phyloP scores from a whole-genome alignment of 2,888 invertebrate species.

The Macaria notata region DNA sequence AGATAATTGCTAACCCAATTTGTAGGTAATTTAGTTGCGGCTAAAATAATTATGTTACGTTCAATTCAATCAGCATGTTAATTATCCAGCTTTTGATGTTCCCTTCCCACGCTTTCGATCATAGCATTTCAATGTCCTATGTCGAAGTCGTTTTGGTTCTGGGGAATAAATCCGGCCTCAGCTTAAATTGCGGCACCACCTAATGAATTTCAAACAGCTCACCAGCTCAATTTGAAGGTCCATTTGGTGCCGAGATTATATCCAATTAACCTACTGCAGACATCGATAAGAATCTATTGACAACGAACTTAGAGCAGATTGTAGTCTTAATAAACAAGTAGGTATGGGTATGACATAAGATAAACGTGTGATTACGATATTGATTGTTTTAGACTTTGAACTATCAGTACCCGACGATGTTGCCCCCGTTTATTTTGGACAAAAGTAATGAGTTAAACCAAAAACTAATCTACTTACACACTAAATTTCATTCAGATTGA shows the following conservation, averaged over 20 bases:
- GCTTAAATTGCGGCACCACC: constrained; percentile 36
- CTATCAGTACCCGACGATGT: no score
- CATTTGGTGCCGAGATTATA: constrained; percentile 38
- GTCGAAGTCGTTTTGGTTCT: constrained; percentile 33
- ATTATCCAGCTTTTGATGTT: constrained; percentile 19
- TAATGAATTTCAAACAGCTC: constrained; percentile 41
- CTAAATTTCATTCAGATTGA: no score
- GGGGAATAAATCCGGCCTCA: constrained; percentile 34
- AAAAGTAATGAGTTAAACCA: no score
- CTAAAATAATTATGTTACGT: not conserved
- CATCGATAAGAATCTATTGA: constrained; percentile 34
- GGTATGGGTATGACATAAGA: no score
- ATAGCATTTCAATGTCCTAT: constrained; percentile 23
- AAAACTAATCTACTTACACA: no score
- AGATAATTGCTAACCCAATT: no score
- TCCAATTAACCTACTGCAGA: constrained; percentile 36
- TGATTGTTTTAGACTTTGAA: no score
- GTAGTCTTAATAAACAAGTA: no score
- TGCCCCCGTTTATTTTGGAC: no score
- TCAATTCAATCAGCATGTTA: constrained; percentile 16
- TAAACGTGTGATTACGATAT: no score
- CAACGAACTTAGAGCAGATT: constrained; percentile 11
- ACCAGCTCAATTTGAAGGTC: constrained; percentile 39
- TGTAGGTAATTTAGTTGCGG: no score
- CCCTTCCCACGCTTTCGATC: constrained; percentile 21